Conservation (phyloP, 1,140 invertebrate genomes). For the Hesperophylax magnus region DNA sequence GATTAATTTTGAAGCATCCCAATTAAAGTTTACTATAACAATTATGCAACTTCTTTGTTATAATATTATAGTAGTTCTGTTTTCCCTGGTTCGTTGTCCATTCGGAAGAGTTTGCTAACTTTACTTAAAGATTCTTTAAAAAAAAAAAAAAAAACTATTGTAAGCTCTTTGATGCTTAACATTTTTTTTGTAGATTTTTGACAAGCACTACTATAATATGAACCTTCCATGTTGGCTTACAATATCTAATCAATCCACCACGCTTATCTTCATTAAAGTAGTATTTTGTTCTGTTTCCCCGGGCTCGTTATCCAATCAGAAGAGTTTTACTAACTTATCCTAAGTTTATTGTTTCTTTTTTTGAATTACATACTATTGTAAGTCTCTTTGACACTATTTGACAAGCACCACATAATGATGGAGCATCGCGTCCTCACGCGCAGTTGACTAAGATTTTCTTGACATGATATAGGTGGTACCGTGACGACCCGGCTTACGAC, state of each 20-base stretch:
- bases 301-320: neutral
- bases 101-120: too few relatives aligned
- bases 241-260: slow-evolving; percentile 39
- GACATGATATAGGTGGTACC: slow-evolving; percentile 9
- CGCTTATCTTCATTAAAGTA: neutral
- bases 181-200: too few relatives aligned
- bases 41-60: too few relatives aligned
- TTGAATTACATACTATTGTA: neutral
- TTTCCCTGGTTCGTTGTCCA: too few relatives aligned
- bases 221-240: slow-evolving; percentile 40
- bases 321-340: slow-evolving; percentile 12
- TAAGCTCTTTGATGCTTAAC: too few relatives aligned
- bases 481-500: slow-evolving; percentile 14
- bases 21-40: too few relatives aligned
- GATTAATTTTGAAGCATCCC: too few relatives aligned
- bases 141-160: too few relatives aligned
- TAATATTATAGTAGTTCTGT: too few relatives aligned
- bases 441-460: neutral
- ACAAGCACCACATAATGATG: neutral
- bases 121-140: too few relatives aligned
- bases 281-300: neutral
- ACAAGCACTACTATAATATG: too few relatives aligned
- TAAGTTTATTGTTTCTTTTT: slow-evolving; percentile 11
- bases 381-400: slow-evolving; percentile 6
- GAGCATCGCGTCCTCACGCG: neutral